phyloP scores from a whole-genome alignment of 2,888 invertebrate genomes.

The Luffia ferchaultella region DNA sequence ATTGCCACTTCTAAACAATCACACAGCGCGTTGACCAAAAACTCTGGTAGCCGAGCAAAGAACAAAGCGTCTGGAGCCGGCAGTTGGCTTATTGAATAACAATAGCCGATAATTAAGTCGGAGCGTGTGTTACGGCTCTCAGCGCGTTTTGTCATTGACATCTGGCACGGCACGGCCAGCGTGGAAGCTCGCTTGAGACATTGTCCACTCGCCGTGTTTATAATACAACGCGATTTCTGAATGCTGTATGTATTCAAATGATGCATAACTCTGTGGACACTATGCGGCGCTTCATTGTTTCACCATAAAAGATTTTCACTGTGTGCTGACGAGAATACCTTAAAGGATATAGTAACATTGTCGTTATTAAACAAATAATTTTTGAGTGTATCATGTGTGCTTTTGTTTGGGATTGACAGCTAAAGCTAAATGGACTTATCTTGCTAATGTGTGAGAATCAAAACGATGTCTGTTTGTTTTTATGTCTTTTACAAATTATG shows the following conservation, averaged over 20 bases:
- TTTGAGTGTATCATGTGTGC: too few relatives aligned
- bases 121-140: constrained; percentile 38
- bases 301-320: neutral
- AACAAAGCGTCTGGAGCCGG: neutral
- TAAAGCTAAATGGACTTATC: too few relatives aligned
- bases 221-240: neutral
- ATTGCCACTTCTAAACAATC: neutral
- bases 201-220: neutral
- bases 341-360: neutral
- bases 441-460: too few relatives aligned
- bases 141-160: constrained; percentile 11
- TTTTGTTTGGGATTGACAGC: too few relatives aligned
- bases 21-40: neutral
- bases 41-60: neutral
- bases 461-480: too few relatives aligned
- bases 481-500: too few relatives aligned
- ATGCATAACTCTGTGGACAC: neutral
- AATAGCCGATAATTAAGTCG: constrained; percentile 25
- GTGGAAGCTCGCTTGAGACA: neutral
- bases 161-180: neutral
- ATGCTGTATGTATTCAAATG: neutral
- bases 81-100: constrained; percentile 16
- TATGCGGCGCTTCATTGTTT: neutral
- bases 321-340: neutral
- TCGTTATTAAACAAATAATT: neutral